Evolutionary conservation across 1,140 invertebrate genomes (phyloP), one percentile per base, ranked within the genome.

Genomic region (Teleopsis dalmanni): DNA sequence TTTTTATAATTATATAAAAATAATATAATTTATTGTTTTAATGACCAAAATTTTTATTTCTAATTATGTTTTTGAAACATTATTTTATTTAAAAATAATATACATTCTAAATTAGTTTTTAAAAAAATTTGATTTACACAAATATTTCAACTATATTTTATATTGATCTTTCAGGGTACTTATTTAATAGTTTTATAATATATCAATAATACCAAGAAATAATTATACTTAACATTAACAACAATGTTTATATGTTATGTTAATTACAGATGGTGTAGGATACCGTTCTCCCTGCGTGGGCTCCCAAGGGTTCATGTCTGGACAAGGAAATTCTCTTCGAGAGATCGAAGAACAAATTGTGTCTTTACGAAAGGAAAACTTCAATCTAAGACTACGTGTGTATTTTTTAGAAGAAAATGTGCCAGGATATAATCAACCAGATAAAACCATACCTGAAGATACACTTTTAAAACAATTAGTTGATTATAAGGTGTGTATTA

Each of bases 341-440:
- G 91, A 95, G 54, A 88, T 89, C 60, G 91, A 95, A 61, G 88
- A 94, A 70, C 85, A 92, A 64, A 71, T 93, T 44, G 80, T 81
- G 18, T 74, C 78, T 13, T 72, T 95, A 36, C 82, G 86, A 51
- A 93, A 93, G 60, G 91, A 95, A 62, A 95, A 95, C 71, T 95
- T 95, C 61, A 88, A 91, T 70, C 73, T 95, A 1, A 95, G 94
- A 70, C 72, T 94, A 37, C 76, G 90, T 22, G 87, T 95, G 50
- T 95, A 92, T 72, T 90, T 93, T 65, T 73, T 94, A 40, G 90
- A 95, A 66, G 91, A 95, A 70, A 57, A 55, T 33, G 57, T 62
- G 38, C 57, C 61, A 0, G 56, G 60, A 3, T 51, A 40, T 27
- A 38, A 47, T 22, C 48, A 47, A 23, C 36, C 47, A 6, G 56